Evolutionary conservation across 2,888 invertebrate genomes (phyloP).

Genomic region (Callosobruchus maculatus): DNA sequence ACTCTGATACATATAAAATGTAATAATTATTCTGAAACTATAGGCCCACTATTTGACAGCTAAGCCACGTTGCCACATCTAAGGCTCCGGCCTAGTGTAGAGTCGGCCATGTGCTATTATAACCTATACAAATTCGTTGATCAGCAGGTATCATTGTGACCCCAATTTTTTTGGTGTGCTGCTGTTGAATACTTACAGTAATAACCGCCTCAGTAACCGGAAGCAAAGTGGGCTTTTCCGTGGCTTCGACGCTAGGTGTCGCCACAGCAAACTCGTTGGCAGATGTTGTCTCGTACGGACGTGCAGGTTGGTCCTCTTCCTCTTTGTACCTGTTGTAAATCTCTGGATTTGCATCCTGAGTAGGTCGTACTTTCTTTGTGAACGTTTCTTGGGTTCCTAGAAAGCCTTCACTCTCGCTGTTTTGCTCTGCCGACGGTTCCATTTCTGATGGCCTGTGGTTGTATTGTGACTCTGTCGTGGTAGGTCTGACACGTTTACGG

Average conservation of each 20-base stretch:
- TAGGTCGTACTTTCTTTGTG: constrained; percentile 15
- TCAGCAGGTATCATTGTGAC: too few relatives aligned
- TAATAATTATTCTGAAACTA: too few relatives aligned
- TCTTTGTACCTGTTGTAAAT: neutral
- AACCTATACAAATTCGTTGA: too few relatives aligned
- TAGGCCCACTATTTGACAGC: too few relatives aligned
- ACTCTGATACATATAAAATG: too few relatives aligned
- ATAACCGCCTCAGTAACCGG: neutral
- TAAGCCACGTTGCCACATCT: too few relatives aligned
- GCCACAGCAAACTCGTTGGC: neutral
- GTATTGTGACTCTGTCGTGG: constrained; percentile 15
- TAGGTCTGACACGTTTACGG: constrained; percentile 18
- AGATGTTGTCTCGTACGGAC: neutral
- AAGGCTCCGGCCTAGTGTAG: too few relatives aligned
- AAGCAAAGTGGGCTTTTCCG: neutral
- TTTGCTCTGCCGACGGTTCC: neutral
- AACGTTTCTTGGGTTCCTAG: constrained; percentile 7
- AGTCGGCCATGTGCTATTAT: too few relatives aligned
- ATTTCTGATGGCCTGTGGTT: constrained; percentile 17
- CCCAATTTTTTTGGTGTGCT: too few relatives aligned
- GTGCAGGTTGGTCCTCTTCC: neutral
- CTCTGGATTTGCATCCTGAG: neutral
- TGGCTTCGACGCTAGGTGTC: neutral
- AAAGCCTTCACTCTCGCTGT: neutral
- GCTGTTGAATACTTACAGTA: constrained; percentile 2